These are phyloP conservation scores for Odontamblyopus rebecca DNA, from an alignment of 2,797 vertebrate genomes.

Conservation along the genomic window DNA sequence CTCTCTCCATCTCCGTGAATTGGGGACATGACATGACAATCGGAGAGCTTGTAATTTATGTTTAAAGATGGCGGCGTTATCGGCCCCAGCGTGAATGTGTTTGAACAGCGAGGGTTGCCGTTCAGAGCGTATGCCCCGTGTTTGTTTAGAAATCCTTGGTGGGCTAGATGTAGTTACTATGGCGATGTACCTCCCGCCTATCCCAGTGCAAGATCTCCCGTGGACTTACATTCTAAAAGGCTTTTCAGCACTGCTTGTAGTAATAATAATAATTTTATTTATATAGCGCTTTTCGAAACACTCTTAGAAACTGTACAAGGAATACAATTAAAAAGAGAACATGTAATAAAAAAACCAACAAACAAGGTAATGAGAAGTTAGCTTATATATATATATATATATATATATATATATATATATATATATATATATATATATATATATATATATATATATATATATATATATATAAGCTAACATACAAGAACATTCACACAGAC, in stretches of 20 bases:
- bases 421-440: no score
- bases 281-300: no score
- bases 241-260: slow-evolving; percentile 10
- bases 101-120: slow-evolving; percentile 47
- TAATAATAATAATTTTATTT: no score
- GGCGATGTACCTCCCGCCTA: slow-evolving; percentile 55
- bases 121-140: slow-evolving; percentile 49
- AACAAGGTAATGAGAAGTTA: no score
- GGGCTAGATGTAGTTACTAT: slow-evolving; percentile 67
- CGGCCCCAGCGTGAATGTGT: slow-evolving; percentile 49
- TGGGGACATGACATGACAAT: slow-evolving; percentile 69
- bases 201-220: slow-evolving; percentile 41
- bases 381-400: no score
- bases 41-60: slow-evolving; percentile 68
- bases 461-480: no score
- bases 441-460: no score
- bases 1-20: slow-evolving; percentile 53
- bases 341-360: no score
- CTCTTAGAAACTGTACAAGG: no score
- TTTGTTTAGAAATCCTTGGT: slow-evolving; percentile 63
- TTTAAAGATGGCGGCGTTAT: slow-evolving; percentile 61
- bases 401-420: no score
- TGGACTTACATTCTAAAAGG: slow-evolving; percentile 40
- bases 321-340: no score
- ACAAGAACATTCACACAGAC: no score